These are phyloP conservation scores for Chymomyza fuscimana DNA, from an alignment of 2,888 invertebrate genomes.

Conservation along the genomic window DNA sequence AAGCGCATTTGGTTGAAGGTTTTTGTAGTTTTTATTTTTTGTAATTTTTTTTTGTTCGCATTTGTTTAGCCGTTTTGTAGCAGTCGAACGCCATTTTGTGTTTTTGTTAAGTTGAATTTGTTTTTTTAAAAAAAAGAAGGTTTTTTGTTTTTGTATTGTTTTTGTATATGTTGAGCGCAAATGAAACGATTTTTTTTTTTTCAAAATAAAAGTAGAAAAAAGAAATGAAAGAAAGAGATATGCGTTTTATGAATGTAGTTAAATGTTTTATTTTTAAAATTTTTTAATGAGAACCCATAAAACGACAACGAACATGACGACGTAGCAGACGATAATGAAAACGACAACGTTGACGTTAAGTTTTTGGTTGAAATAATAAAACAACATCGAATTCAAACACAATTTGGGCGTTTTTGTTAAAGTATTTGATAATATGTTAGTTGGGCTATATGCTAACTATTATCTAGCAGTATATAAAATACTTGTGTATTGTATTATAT, in stretches of 20 bases:
- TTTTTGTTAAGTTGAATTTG: constrained; percentile 26
- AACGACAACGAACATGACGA: constrained; percentile 32
- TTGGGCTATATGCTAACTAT: constrained; percentile 17
- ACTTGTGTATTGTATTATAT: constrained; percentile 10
- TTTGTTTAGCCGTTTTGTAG: constrained; percentile 70
- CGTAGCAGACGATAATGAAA: constrained; percentile 25
- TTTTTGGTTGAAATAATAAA: constrained; percentile 24
- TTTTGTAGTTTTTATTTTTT: constrained; percentile 25
- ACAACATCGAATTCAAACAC: constrained; percentile 62
- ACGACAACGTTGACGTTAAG: constrained; percentile 32
- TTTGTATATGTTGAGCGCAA: constrained; percentile 39
- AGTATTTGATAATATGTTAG: constrained; percentile 4
- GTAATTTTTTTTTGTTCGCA: constrained; percentile 38
- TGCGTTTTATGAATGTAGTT: constrained; percentile 61
- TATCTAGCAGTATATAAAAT: neutral
- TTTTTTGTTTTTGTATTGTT: constrained; percentile 18
- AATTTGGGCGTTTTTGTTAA: constrained; percentile 27
- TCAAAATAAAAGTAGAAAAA: constrained; percentile 49
- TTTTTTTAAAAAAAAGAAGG: constrained; percentile 32
- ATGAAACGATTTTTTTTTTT: constrained; percentile 46
- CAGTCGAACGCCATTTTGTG: constrained; percentile 44
- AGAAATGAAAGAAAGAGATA: constrained; percentile 66
- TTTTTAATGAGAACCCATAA: constrained; percentile 19
- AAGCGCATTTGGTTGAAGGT: neutral
- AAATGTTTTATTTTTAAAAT: constrained; percentile 38